Evolutionary conservation across 1,140 invertebrate genomes (phyloP).

Genomic region (Calephelis virginiensis): DNA sequence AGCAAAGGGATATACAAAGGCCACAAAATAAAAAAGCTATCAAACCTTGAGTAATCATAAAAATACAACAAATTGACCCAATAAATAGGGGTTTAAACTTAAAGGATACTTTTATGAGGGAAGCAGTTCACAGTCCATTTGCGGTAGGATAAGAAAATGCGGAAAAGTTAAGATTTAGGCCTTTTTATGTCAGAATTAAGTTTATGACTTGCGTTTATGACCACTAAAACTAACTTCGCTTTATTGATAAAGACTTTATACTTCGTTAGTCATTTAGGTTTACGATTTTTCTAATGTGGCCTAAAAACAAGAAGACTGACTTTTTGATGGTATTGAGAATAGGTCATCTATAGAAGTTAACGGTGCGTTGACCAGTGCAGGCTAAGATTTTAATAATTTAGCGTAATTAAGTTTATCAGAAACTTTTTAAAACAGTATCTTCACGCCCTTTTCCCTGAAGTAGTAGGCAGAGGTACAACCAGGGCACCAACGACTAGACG

Average conservation of each 20-base stretch:
- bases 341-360: too few species aligned
- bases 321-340: too few species aligned
- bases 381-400: too few species aligned
- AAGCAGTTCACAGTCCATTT: slow-evolving; percentile 13
- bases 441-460: too few species aligned
- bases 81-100: slow-evolving; percentile 1
- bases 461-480: too few species aligned
- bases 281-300: neutral
- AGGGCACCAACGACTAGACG: too few species aligned
- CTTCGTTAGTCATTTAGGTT: neutral
- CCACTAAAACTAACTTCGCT: slow-evolving; percentile 48
- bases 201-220: slow-evolving; percentile 49
- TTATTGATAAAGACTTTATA: slow-evolving; percentile 16
- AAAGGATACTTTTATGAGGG: neutral
- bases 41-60: neutral
- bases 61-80: neutral
- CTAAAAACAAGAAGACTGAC: too few species aligned
- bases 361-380: too few species aligned
- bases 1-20: too few species aligned
- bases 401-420: too few species aligned
- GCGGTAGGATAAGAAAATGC: slow-evolving; percentile 5
- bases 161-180: slow-evolving; percentile 19
- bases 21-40: too few species aligned
- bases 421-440: too few species aligned
- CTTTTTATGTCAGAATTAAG: slow-evolving; percentile 18